Base-by-base conservation (phyloP, 2,888 invertebrate genomes). In the Lithophane ornitopus region DNA sequence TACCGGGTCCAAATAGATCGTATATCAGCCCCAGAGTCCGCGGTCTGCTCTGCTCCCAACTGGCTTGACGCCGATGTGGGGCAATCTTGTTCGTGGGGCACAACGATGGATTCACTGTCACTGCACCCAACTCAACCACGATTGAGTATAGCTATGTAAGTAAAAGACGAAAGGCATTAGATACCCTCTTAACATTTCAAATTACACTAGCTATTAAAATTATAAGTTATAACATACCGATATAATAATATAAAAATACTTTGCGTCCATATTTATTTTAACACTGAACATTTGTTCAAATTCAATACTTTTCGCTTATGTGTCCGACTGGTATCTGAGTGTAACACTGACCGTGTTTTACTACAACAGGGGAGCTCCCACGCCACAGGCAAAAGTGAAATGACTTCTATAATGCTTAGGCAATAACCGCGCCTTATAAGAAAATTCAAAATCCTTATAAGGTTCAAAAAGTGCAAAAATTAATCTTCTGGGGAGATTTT, bases 81-180 rank as follows among this genome's bases (percentile, higher is more conserved):
- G 96, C 96, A 65, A 96, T 94, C 88, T 96, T 96, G 83, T 96
- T 96, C 7, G 96, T 96, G 2, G 96, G 96, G 52, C 96, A 96
- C 74, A 93, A 86, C 1, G 89, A 70, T 26, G 95, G 94, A 71
- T 90, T 94, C 16, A 95, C 94, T 70, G 95, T 93, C 70, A 95
- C 92, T 62, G 93, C 92, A 76, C 91, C 88, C 76, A 93, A 85
- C 58, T 90, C 87, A 34, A 90, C 85, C 72, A 87, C 84, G 58
- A 90, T 81, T 66, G 89, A 76, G 61, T 87, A 83, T n/a, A 90
- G 70, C 93, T 94, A 54, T 39, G 3, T 28, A 52, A 6, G 19
- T 34, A 87, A 63, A 89, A 89, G 28, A 72, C 77, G 44, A 69
- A 68, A 70, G 8, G 0, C 19, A 59, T 76, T 19, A 69, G 14